Evolutionary conservation across 30 jellyfish, hydroid and myxozoan species (phyloP), one percentile per base, ranked within the genome.

Genomic region (Cassiopea xamachana): DNA sequence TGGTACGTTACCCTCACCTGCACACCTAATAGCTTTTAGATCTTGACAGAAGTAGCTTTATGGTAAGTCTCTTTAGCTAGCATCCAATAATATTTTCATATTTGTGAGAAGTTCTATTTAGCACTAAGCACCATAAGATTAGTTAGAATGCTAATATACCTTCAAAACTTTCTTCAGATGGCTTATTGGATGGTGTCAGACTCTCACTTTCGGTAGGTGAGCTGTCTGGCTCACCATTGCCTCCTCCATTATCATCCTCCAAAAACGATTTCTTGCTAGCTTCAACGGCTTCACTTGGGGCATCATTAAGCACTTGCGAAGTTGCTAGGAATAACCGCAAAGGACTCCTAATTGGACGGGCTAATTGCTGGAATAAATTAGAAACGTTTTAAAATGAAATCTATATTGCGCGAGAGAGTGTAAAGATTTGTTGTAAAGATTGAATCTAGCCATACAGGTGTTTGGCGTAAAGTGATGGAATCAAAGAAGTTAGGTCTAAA

Each of bases 281-380:
- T 62, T 74, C 48, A 10, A 61, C 88, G 12, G 60, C 83, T 13
- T 51, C 67, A 4, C 51, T 18, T n/a, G 67, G 1, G 2, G 79
- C 84, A 75, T 60, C 60, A 43, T 62, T 76, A 45, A 68, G 71
- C 16, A 75, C 74, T 14, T 64, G 60, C 1, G 94, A 81, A 2
- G 79, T 45, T 5, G 60, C 67, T 16, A 58, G 85, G 81, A 87
- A 87, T 69, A 75, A 62, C n/a, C 85, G 76, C 89, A 87, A 51
- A 1, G 94, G 94, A 48, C 94, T 87, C 64, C 94, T 76, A 58
- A 87, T 87, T 77, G 94, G 94, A 69, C 94, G 88, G 46, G 94
- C 94, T 60, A 87, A 78, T 39, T 83, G 79, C 89, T 87, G 75
- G 48, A 39, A 15, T 59, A 75, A 8, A 46, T 15, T 9, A 5